Conservation (phyloP, 2,113 vertebrate species). For the Pachycephala philippinensis region DNA sequence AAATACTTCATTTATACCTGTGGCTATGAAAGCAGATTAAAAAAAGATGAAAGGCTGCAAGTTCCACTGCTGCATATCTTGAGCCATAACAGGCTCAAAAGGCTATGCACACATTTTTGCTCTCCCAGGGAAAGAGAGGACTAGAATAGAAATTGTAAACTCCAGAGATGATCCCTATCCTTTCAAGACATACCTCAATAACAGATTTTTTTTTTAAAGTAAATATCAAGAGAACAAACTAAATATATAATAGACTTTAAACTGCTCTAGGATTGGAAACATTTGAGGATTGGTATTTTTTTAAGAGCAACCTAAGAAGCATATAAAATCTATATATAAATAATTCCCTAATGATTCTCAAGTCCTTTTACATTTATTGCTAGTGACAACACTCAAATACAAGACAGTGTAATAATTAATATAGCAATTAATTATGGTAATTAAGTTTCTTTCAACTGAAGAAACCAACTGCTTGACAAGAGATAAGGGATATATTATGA, state of each 20-base stretch:
- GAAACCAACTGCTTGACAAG: background rate
- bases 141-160: background rate
- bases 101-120: background rate
- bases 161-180: background rate
- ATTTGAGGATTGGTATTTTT: background rate
- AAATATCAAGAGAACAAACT: background rate
- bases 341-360: background rate
- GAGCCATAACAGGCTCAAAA: background rate
- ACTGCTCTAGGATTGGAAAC: background rate
- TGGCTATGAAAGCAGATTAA: background rate
- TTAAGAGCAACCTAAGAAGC: background rate
- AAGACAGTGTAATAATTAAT: background rate
- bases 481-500: background rate
- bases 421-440: background rate
- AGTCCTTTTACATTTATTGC: background rate
- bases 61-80: background rate
- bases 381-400: background rate
- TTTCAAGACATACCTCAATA: background rate
- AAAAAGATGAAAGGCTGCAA: constrained; percentile 15
- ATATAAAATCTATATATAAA: background rate
- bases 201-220: background rate
- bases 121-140: background rate
- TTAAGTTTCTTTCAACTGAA: background rate
- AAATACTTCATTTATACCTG: constrained; percentile 36
- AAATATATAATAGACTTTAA: background rate